Evolutionary conservation across 37 sponge, comb jelly and placozoan genomes (phyloP).

Genomic region (Chondrosia reniformis): DNA sequence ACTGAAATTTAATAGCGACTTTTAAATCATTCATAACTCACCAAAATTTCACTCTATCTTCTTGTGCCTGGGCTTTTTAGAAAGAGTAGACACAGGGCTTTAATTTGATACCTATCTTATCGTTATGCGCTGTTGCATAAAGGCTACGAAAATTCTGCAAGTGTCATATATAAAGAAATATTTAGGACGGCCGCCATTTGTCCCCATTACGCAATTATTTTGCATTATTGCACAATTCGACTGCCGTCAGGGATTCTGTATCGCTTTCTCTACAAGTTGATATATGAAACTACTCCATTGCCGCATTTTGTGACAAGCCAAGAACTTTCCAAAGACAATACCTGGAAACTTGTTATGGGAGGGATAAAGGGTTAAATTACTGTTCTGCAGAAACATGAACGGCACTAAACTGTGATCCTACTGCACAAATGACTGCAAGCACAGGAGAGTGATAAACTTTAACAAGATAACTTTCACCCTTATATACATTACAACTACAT

Average conservation of each 20-base stretch:
- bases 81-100: not conserved
- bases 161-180: not conserved
- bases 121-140: not conserved
- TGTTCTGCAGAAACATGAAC: too few species aligned
- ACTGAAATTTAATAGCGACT: too few species aligned
- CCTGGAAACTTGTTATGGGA: not conserved
- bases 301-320: not conserved
- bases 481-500: too few species aligned
- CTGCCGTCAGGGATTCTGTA: not conserved
- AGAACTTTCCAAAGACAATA: not conserved
- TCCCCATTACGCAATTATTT: not conserved
- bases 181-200: not conserved
- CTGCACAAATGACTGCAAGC: too few species aligned
- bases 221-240: not conserved
- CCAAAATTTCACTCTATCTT: not conserved
- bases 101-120: not conserved
- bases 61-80: not conserved
- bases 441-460: too few species aligned
- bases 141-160: slow-evolving; percentile 2
- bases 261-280: not conserved
- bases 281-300: not conserved
- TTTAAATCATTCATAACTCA: too few species aligned
- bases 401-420: too few species aligned
- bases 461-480: too few species aligned
- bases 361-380: not conserved